Conservation (phyloP, 2,113 vertebrate species). For the Barbus barbus region DNA sequence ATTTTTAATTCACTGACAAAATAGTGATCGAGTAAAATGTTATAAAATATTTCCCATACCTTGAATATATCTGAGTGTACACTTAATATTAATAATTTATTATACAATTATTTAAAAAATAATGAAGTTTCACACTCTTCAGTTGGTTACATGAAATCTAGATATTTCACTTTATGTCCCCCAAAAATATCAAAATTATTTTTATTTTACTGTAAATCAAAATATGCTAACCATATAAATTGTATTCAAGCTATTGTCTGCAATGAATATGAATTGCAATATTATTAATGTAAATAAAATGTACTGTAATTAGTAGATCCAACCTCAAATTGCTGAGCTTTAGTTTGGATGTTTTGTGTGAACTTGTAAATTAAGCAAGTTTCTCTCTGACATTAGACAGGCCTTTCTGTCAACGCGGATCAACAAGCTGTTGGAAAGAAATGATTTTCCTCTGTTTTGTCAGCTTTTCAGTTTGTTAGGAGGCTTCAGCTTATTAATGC, state of each 20-base stretch:
- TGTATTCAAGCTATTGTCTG: not conserved
- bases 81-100: not conserved
- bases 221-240: not conserved
- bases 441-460: conserved; percentile 59
- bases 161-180: not conserved
- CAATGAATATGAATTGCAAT: not conserved
- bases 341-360: not conserved
- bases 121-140: not conserved
- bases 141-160: not conserved
- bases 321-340: not conserved
- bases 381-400: not conserved
- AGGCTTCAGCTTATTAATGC: conserved; percentile 95
- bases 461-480: conserved; percentile 87
- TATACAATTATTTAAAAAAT: too few species aligned
- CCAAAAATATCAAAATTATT: too few species aligned
- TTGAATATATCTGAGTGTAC: not conserved
- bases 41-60: not conserved
- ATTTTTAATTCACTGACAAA: not conserved
- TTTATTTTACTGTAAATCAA: not conserved
- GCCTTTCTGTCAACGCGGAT: conserved; percentile 9
- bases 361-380: conserved; percentile 13
- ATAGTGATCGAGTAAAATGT: not conserved
- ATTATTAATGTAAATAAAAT: not conserved
- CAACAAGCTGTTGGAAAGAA: conserved; percentile 22
- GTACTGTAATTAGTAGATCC: not conserved